These are phyloP conservation scores for Ficedula albicollis DNA, from an alignment of 2,797 vertebrate genomes.

Conservation along the genomic window DNA sequence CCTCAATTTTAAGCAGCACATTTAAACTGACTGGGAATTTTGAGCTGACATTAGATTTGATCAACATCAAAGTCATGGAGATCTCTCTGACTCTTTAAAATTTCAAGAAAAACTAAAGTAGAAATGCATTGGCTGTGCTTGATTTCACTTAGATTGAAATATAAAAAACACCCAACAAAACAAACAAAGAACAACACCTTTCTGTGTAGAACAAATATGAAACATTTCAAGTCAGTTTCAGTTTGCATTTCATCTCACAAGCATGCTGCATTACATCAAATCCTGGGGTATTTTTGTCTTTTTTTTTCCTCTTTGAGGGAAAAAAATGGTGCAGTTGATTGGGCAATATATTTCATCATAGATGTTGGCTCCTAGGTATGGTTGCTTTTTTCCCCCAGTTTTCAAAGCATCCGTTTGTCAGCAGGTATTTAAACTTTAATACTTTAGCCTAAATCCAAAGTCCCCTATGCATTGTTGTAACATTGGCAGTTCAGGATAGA, in stretches of 20 bases:
- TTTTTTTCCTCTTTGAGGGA: not conserved
- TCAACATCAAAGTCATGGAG: not conserved
- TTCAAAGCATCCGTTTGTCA: not conserved
- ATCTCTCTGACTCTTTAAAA: not conserved
- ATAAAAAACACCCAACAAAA: not conserved
- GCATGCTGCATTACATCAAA: not conserved
- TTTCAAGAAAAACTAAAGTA: not conserved
- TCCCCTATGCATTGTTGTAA: not conserved
- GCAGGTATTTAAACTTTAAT: not conserved
- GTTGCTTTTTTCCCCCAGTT: not conserved
- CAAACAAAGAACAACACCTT: not conserved
- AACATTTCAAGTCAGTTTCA: not conserved
- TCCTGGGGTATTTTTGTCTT: not conserved
- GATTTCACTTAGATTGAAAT: not conserved
- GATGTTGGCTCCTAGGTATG: not conserved
- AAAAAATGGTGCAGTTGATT: not conserved
- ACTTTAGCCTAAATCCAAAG: not conserved
- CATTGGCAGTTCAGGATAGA: not conserved
- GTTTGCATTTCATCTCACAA: not conserved
- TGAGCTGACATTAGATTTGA: not conserved
- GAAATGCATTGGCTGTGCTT: not conserved
- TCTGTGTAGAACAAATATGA: not conserved
- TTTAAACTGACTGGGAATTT: not conserved
- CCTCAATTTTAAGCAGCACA: not conserved
- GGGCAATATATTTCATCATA: not conserved